Base-by-base conservation (phyloP, 2,888 invertebrate genomes). In the Drosophila setosimentum region DNA sequence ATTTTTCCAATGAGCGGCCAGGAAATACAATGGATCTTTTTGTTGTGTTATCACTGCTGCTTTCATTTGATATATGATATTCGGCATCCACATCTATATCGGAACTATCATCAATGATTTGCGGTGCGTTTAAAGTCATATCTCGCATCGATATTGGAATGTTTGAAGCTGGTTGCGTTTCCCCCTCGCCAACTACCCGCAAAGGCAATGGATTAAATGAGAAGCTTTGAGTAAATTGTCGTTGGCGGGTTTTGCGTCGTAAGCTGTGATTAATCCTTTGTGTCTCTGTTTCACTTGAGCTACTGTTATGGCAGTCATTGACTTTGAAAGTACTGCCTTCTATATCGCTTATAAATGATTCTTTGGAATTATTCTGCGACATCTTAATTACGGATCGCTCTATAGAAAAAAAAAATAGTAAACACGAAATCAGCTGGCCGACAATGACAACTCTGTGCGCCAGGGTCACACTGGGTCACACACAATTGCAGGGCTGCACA, bases 1-100 rank as follows among this genome's bases (percentile, higher is more conserved):
- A 42, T 54, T 75, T 81, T 1, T 33, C 29, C 27, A 85, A 35
- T 0, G 80, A 24, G 0, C 89, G 69, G 1, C 54, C 85, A 10
- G 66, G 45, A 30, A 67, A 84, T 11, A 54, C 67, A 16, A 89
- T 55, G 10, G 69, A 45, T 29, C 53, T 70, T 10, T 61, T 75
- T 18, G 48, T 7, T 24, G 57, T 51, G 29, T 48, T 58, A 48
- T 80, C 82, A 21, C 62, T 87, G 53, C 85, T 88, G 53, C 81
- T 87, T n/a, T 77, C 89, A 57, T 72, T 65, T 0, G 89, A 87
- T 49, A 85, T 89, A 54, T 89, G 76, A 11, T 65, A 68, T 32
- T 89, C 87, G 0, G 80, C 61, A 24, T 87, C 84, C 40, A 64
- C 53, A 49, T 82, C 77, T 7, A 60, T 58, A 29, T 87, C 84